Conservation (phyloP, 2,888 invertebrate species). For the Hyles lineata region DNA sequence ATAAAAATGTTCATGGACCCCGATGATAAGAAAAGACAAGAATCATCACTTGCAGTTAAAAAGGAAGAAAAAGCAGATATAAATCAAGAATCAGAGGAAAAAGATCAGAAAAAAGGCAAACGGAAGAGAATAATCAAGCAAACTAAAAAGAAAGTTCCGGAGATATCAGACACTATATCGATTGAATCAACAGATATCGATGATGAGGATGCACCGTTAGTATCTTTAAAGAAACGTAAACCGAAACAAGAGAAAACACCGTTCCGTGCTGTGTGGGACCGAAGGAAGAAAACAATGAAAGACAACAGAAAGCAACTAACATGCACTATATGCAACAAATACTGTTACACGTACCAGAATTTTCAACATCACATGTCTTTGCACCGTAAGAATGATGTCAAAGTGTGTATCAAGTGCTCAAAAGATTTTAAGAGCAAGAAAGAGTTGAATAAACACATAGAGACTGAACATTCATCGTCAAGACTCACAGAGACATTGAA, state of each 20-base stretch:
- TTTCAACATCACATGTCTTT: slow-evolving; percentile 69
- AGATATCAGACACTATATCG: slow-evolving; percentile 26
- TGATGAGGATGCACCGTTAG: slow-evolving; percentile 63
- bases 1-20: slow-evolving; percentile 32
- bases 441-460: slow-evolving; percentile 58
- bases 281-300: slow-evolving; percentile 26
- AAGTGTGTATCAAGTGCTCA: slow-evolving; percentile 69
- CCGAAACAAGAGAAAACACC: slow-evolving; percentile 26
- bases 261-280: slow-evolving; percentile 9
- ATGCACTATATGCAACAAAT: slow-evolving; percentile 65
- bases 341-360: slow-evolving; percentile 74
- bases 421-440: slow-evolving; percentile 55
- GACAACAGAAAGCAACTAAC: slow-evolving; percentile 52
- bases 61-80: slow-evolving; percentile 51
- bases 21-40: not conserved
- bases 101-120: slow-evolving; percentile 33
- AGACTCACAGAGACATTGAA: slow-evolving; percentile 70
- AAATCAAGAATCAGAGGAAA: slow-evolving; percentile 50
- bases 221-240: slow-evolving; percentile 44
- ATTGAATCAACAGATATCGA: slow-evolving; percentile 48
- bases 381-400: slow-evolving; percentile 56
- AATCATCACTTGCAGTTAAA: not conserved
- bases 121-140: slow-evolving; percentile 20
- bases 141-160: slow-evolving; percentile 31
- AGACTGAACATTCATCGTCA: slow-evolving; percentile 59